phyloP scores from a whole-genome alignment of 2,113 vertebrate species.

The Chinchilla lanigera region DNA sequence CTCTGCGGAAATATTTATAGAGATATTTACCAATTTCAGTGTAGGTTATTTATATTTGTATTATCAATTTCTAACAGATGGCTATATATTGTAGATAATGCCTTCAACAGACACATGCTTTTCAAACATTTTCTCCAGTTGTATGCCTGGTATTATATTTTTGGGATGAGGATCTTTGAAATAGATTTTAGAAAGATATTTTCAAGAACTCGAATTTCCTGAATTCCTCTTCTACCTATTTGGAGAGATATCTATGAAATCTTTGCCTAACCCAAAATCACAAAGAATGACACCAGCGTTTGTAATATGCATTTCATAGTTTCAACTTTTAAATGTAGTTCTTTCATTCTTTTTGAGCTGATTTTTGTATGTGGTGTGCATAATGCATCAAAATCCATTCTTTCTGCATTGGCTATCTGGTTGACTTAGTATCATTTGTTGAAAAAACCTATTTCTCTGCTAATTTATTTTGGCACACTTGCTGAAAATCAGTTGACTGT shows the following conservation, averaged over 20 bases:
- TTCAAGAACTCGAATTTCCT: not conserved
- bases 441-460: not conserved
- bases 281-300: not conserved
- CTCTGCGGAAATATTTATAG: not conserved
- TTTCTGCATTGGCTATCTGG: not conserved
- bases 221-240: not conserved
- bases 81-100: not conserved
- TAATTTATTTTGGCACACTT: not conserved
- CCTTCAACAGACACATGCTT: not conserved
- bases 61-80: not conserved
- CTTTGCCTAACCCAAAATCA: not conserved
- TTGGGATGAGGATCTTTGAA: not conserved
- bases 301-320: not conserved
- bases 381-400: not conserved
- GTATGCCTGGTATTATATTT: not conserved
- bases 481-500: conserved; percentile 3
- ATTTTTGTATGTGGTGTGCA: not conserved
- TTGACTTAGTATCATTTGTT: not conserved
- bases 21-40: not conserved
- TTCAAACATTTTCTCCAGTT: not conserved
- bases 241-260: not conserved
- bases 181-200: not conserved
- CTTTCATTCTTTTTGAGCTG: not conserved
- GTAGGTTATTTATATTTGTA: not conserved
- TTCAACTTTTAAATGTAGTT: not conserved